Base-by-base conservation (phyloP, 2,888 invertebrate species). In the Doris montereyensis region DNA sequence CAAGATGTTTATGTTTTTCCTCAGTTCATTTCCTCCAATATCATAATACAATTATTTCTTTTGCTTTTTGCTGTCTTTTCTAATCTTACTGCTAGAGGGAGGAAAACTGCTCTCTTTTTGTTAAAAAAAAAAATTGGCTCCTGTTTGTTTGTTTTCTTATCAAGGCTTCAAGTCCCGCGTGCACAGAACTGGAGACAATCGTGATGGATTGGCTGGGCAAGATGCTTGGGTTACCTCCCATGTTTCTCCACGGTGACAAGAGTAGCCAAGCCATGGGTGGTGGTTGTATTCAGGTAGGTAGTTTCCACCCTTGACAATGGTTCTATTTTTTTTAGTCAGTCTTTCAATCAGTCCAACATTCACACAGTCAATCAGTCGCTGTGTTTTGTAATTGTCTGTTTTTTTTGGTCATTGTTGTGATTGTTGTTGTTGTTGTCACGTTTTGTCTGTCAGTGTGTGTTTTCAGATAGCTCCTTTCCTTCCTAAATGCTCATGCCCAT, bases 121-220 rank as follows among this genome's bases (percentile, higher is more conserved):
- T 62, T 21, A 17, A 10, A 17, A 26, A 28, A 26, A 28, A 26
- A 5, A 26, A 28, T 21, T 8, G 5, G 10, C 28, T 10, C 68
- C 30, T 10, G 24, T 10, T 21, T 21, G 10, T 10, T 24, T 32
- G 57, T n/a, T 60, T n/a, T 1, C 34, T 17, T n/a, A 1, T 35
- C 1, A 86, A 97, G 97, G 98, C 97, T 0, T 97, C 97, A 0
- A 98, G 98, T 83, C 99, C 99, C 0, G 99, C 97, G 0, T 97
- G 97, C 84, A 99, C 99, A 0, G 99, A 99, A 91, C 92, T 99
- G 87, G 99, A 99, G 92, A 97, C 96, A 75, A 96, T 99, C 30
- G 97, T 98, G 0, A 97, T 98, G 96, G 98, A 99, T 92, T 99
- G 99, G 99, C 92, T 99, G 78, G 98, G 97, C 0, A 97, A 98